These are phyloP conservation scores for Iguana delicatissima DNA, from an alignment of 2,797 vertebrate species.

Conservation along the genomic window DNA sequence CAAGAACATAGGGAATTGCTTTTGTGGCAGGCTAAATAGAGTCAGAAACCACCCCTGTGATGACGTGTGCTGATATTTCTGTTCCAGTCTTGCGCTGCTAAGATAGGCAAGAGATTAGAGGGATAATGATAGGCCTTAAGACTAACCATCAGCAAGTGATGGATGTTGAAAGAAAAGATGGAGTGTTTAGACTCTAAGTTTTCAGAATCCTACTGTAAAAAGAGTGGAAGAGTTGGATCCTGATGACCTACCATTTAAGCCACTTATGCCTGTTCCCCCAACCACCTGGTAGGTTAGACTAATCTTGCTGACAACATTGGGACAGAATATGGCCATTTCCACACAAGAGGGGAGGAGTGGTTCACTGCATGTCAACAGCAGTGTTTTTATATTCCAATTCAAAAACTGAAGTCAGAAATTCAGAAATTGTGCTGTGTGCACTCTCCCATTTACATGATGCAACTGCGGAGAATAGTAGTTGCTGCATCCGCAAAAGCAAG, in stretches of 20 bases:
- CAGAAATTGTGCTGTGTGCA: no score
- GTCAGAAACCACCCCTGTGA: constrained; percentile 48
- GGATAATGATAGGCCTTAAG: not conserved
- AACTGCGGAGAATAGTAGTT: no score
- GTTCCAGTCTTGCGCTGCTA: not conserved
- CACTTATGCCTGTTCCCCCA: not conserved
- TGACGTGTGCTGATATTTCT: constrained; percentile 19
- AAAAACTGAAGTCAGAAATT: no score
- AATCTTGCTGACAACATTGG: not conserved
- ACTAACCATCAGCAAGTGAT: not conserved
- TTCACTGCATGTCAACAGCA: no score
- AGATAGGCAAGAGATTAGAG: not conserved
- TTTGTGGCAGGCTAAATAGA: constrained; percentile 19
- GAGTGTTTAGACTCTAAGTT: not conserved
- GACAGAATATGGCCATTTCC: not conserved
- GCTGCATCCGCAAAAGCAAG: no score
- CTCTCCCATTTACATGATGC: no score
- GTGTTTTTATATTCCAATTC: no score
- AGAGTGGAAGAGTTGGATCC: not conserved
- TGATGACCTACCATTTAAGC: not conserved
- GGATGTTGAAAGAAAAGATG: not conserved
- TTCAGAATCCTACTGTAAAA: not conserved
- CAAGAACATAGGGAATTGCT: not conserved
- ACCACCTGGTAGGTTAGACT: not conserved
- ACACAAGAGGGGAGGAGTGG: no score